Conservation (phyloP, 2,797 vertebrate species). For the Vespertilio murinus region DNA sequence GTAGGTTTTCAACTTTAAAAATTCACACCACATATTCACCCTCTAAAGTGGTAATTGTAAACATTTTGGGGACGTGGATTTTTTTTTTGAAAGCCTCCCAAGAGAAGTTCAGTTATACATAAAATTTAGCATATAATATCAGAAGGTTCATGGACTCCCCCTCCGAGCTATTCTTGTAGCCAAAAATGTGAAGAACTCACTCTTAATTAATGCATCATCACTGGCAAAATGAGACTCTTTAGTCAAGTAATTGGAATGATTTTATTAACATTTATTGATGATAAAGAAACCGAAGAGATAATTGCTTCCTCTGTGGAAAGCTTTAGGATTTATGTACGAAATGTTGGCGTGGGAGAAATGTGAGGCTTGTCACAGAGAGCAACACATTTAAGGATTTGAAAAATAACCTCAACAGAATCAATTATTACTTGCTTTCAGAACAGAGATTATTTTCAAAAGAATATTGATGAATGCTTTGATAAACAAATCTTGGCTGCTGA, state of each 20-base stretch:
- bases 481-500: not conserved
- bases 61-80: not conserved
- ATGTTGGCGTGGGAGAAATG: not conserved
- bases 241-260: not conserved
- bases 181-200: not conserved
- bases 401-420: not conserved
- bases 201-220: not conserved
- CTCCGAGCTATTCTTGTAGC: not conserved
- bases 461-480: not conserved
- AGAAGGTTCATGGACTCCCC: not conserved
- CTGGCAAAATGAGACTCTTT: not conserved
- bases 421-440: not conserved
- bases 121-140: slow-evolving; percentile 30
- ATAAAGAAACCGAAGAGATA: not conserved
- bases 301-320: not conserved
- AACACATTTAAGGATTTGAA: not conserved
- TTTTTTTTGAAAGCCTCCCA: not conserved
- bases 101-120: not conserved
- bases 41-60: not conserved
- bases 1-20: not conserved
- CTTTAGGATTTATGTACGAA: not conserved
- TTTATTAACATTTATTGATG: not conserved
- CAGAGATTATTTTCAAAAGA: not conserved
- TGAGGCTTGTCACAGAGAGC: not conserved
- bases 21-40: not conserved